phyloP scores from a whole-genome alignment of 2,797 vertebrate genomes.

The Eulemur albifrons region DNA sequence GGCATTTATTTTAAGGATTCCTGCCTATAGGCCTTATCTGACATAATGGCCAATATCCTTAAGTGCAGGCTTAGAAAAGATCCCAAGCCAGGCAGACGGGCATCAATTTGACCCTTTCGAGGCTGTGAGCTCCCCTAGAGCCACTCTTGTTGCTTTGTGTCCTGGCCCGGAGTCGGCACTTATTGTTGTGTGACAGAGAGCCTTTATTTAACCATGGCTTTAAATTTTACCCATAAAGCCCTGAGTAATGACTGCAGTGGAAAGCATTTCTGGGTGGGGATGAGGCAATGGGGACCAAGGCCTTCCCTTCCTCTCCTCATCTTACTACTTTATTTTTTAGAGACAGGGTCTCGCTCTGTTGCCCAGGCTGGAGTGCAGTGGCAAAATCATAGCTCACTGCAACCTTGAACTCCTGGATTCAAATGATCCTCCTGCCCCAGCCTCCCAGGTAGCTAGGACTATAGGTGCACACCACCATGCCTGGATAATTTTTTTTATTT shows the following conservation, averaged over 20 bases:
- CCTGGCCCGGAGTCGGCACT: not conserved
- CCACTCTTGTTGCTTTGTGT: not conserved
- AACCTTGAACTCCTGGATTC: not conserved
- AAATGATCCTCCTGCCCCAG: not conserved
- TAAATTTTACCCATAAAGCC: not conserved
- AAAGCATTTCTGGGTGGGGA: not conserved
- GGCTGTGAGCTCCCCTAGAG: not conserved
- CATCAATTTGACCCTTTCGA: not conserved
- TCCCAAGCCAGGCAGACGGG: not conserved
- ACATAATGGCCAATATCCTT: not conserved
- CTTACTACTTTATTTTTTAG: not conserved
- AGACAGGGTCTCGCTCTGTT: not conserved
- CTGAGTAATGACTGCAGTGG: not conserved
- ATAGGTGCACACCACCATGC: not conserved
- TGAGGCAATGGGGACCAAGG: not conserved
- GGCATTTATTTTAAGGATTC: constrained; percentile 14
- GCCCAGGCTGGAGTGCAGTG: not conserved
- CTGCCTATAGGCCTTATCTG: not conserved
- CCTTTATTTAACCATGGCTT: not conserved
- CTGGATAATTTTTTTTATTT: not conserved
- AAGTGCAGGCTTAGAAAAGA: not conserved
- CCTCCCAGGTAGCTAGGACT: not conserved
- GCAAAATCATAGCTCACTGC: not conserved
- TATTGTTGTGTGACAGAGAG: not conserved
- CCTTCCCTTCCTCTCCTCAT: not conserved